These are phyloP conservation scores for Drosophila sulfurigaster DNA, from an alignment of 1,140 invertebrate genomes.

Conservation along the genomic window DNA sequence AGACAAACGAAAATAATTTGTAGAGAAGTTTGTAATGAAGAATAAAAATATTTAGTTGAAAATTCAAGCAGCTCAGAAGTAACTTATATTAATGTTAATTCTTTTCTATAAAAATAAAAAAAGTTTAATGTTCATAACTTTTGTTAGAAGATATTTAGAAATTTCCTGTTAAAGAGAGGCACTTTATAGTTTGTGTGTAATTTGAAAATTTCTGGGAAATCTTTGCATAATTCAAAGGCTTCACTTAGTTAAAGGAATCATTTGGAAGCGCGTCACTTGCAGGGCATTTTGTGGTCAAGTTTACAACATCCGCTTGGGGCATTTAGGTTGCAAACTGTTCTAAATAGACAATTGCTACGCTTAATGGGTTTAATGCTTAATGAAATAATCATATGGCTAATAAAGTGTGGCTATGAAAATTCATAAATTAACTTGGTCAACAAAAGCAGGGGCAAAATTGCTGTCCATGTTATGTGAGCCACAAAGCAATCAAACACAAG, in stretches of 20 bases:
- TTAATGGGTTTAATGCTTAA: constrained; percentile 37
- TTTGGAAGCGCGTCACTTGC: background rate
- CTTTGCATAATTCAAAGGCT: background rate
- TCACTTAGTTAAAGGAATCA: background rate
- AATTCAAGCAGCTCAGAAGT: no score
- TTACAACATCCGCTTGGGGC: background rate
- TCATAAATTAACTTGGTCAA: constrained; percentile 28
- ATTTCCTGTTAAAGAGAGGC: no score
- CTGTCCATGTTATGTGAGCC: background rate
- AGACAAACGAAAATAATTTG: no score
- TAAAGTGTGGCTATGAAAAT: constrained; percentile 29
- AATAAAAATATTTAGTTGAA: no score
- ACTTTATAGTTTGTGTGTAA: no score
- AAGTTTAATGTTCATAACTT: no score
- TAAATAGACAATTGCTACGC: constrained; percentile 18
- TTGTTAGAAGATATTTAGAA: no score
- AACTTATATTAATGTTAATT: no score
- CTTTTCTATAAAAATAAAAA: no score
- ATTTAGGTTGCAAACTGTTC: background rate
- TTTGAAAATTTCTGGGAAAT: background rate
- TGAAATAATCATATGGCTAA: constrained; percentile 45
- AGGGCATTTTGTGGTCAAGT: background rate
- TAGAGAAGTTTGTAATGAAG: no score
- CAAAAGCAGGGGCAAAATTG: constrained; percentile 1
- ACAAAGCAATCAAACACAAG: constrained; percentile 34